Percentiles rank a stretch among this genome's conserved stretches.
These are phyloP conservation scores for Dryomyza anilis DNA, from an alignment of 2,888 invertebrate genomes.

Conservation along the genomic window DNA sequence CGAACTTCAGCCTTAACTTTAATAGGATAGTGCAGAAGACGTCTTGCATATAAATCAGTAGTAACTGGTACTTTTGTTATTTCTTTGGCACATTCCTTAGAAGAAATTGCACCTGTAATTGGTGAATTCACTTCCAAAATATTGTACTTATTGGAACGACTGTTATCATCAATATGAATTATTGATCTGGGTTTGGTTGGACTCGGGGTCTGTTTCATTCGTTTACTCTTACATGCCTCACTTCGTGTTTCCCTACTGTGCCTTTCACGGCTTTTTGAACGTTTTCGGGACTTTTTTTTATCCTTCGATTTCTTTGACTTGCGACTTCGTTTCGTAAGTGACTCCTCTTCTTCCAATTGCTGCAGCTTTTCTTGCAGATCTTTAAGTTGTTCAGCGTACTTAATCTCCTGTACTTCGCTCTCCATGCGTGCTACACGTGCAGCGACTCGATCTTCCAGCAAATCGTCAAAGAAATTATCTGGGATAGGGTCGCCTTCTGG, in stretches of 20 bases:
- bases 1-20: no score
- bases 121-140: no score
- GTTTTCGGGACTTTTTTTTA: constrained; percentile 38
- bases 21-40: no score
- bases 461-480: constrained; percentile 36
- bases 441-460: constrained; percentile 33
- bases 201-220: neutral
- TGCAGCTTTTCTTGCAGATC: constrained; percentile 15
- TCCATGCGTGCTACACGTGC: constrained; percentile 29
- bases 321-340: constrained; percentile 1
- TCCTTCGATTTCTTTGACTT: constrained; percentile 34
- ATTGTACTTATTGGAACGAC: no score
- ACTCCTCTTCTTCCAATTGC: neutral
- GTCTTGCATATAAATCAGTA: no score
- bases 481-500: constrained; percentile 32
- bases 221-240: neutral
- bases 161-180: no score
- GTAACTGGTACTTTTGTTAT: no score
- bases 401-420: constrained; percentile 32
- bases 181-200: neutral
- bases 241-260: neutral
- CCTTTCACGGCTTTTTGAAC: constrained; percentile 15
- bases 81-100: no score
- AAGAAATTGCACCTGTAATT: no score
- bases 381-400: constrained; percentile 34